These are phyloP conservation scores for Pseudococcus jackbeardsleyi DNA, from an alignment of 2,888 invertebrate genomes.

Conservation along the genomic window DNA sequence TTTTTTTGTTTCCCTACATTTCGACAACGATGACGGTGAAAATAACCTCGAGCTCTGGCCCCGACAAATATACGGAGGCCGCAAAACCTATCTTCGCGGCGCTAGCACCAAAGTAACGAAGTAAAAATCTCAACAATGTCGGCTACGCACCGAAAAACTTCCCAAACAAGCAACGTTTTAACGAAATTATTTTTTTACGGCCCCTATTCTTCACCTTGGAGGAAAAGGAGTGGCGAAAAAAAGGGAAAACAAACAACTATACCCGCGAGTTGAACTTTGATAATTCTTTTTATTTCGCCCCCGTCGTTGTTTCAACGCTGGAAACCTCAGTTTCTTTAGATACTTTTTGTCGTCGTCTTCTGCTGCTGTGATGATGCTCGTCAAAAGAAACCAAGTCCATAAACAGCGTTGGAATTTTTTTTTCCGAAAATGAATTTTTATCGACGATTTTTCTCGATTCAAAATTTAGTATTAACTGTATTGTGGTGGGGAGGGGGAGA, in stretches of 20 bases:
- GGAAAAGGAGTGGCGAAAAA: background rate
- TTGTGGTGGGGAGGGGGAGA: no score
- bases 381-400: no score
- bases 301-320: background rate
- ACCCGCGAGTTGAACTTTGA: slow-evolving; percentile 27
- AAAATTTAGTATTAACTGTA: no score
- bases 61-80: background rate
- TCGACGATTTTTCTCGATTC: no score
- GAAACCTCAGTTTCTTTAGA: no score
- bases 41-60: background rate
- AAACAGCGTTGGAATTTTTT: no score
- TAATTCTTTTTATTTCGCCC: slow-evolving; percentile 28
- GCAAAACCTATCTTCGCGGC: background rate
- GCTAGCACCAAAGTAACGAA: background rate
- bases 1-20: background rate
- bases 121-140: slow-evolving; percentile 42
- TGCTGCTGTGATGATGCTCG: no score
- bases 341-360: no score
- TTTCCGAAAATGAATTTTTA: no score
- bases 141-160: slow-evolving; percentile 39
- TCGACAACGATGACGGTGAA: background rate
- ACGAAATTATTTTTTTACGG: slow-evolving; percentile 43
- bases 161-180: slow-evolving; percentile 28
- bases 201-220: background rate
- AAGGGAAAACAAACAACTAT: slow-evolving; percentile 9